phyloP scores from a whole-genome alignment of 1,140 invertebrate genomes.

The Asbolus verrucosus region DNA sequence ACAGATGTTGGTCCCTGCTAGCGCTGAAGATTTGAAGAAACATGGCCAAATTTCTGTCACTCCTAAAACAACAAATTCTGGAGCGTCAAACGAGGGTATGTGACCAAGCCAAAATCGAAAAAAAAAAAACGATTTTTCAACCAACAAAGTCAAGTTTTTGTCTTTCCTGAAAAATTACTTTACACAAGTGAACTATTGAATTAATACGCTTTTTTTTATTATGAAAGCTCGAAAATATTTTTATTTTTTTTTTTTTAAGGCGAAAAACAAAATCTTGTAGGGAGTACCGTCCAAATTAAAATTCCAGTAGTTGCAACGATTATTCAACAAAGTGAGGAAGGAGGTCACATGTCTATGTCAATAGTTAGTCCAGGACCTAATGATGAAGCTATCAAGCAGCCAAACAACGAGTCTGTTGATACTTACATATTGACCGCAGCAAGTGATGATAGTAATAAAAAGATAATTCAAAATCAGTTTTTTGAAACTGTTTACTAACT shows the following conservation, averaged over 20 bases:
- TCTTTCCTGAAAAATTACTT: too few species aligned
- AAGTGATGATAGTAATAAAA: background rate
- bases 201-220: too few species aligned
- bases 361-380: slow-evolving; percentile 58
- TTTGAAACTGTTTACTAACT: background rate
- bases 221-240: too few species aligned
- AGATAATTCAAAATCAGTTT: background rate
- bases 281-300: slow-evolving; percentile 61
- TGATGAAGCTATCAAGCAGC: slow-evolving; percentile 4
- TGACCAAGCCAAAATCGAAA: background rate
- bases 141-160: too few species aligned
- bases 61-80: slow-evolving; percentile 40
- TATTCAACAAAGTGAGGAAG: slow-evolving; percentile 55
- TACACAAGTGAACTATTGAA: too few species aligned
- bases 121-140: too few species aligned
- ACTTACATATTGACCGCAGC: slow-evolving; percentile 10
- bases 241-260: background rate
- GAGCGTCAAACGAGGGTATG: background rate
- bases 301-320: slow-evolving; percentile 63
- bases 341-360: slow-evolving; percentile 50
- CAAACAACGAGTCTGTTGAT: slow-evolving; percentile 3
- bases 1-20: slow-evolving; percentile 65
- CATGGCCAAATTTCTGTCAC: slow-evolving; percentile 60
- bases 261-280: slow-evolving; percentile 46
- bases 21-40: slow-evolving; percentile 62